phyloP scores from a whole-genome alignment of 2,888 invertebrate species.

The Drosophila phalerata region DNA sequence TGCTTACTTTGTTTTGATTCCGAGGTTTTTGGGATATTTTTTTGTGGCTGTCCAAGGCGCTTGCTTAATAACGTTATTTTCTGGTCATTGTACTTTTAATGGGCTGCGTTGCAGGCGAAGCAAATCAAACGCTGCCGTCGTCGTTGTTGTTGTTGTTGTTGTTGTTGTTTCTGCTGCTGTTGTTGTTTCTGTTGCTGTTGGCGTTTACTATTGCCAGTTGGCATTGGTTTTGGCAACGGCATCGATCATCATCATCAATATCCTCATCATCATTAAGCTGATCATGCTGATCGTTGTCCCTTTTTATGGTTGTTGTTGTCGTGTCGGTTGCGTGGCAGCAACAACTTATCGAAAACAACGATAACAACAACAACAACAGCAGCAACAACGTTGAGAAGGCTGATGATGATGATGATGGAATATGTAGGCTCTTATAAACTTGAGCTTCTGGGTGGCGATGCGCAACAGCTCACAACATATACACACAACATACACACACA shows the following conservation, averaged over 20 bases:
- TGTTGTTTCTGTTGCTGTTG: slow-evolving; percentile 20
- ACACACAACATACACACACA: slow-evolving; percentile 33
- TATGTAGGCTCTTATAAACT: slow-evolving; percentile 78
- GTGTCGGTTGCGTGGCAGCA: slow-evolving; percentile 68
- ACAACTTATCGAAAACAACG: slow-evolving; percentile 63
- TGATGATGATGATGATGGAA: slow-evolving; percentile 72
- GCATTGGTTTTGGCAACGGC: slow-evolving; percentile 49
- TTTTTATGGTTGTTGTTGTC: slow-evolving; percentile 40
- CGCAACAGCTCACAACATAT: slow-evolving; percentile 72
- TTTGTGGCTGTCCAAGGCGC: slow-evolving; percentile 42
- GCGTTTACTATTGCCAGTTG: slow-evolving; percentile 51
- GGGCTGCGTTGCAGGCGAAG: slow-evolving; percentile 64
- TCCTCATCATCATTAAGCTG: slow-evolving; percentile 17
- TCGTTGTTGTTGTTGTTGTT: slow-evolving; percentile 18
- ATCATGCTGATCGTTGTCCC: slow-evolving; percentile 50
- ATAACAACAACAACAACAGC: slow-evolving; percentile 13
- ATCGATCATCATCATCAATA: slow-evolving; percentile 26
- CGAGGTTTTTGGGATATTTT: slow-evolving; percentile 54
- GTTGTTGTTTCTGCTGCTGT: slow-evolving; percentile 11
- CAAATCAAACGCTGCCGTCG: slow-evolving; percentile 73
- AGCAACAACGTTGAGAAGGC: slow-evolving; percentile 4
- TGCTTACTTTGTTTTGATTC: slow-evolving; percentile 79
- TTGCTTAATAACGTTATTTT: slow-evolving; percentile 81
- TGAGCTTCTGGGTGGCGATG: slow-evolving; percentile 84
- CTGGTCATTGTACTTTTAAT: slow-evolving; percentile 83